Evolutionary conservation across 2,888 invertebrate species (phyloP), one percentile per base, ranked within the genome.

Genomic region (Papilio protenor): DNA sequence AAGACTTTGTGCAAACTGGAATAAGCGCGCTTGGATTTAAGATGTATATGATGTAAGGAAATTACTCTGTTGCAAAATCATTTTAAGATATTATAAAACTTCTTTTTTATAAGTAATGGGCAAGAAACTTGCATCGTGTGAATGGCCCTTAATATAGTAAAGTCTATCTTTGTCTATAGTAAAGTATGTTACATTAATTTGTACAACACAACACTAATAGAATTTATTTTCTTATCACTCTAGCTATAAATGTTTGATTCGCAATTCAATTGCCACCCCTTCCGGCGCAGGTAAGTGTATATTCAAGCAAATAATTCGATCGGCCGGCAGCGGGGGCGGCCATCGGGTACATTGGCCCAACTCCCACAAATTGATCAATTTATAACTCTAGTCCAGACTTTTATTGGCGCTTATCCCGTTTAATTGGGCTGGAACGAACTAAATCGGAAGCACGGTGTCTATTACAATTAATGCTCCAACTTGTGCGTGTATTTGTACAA

Each of bases 361-460:
- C 81, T 85, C 83, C 86, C 87, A 81, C 89, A 89, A 91, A 91
- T 90, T 91, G 90, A 90, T 91, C 90, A 91, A 92, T 92, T 90
- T 91, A 91, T 90, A 90, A 89, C 91, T 86, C 86, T 82, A 85
- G 82, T 85, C 83, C 83, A 82, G 89, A 91, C 90, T 90, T 92
- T 92, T 92, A 92, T 91, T 86, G 92, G 90, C 88, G 87, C 87
- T 90, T 90, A 89, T 89, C 87, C 90, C 83, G 85, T 90, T 90
- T 92, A 92, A 92, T 92, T 91, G 91, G 90, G 83, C 83, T 84
- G 83, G 84, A 84, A 85, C 87, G 87, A 86, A 87, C 89, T 88
- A 87, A 87, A 87, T 86, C 86, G 83, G 81, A 80, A 82, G 81
- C 82, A 80, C 82, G 82, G 84, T 84, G 85, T 87, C 87, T 85